Percentiles rank a stretch among this genome's conserved stretches.
Evolutionary conservation across 2,113 vertebrate species (phyloP).

Genomic region (Triplophysa dalaica): DNA sequence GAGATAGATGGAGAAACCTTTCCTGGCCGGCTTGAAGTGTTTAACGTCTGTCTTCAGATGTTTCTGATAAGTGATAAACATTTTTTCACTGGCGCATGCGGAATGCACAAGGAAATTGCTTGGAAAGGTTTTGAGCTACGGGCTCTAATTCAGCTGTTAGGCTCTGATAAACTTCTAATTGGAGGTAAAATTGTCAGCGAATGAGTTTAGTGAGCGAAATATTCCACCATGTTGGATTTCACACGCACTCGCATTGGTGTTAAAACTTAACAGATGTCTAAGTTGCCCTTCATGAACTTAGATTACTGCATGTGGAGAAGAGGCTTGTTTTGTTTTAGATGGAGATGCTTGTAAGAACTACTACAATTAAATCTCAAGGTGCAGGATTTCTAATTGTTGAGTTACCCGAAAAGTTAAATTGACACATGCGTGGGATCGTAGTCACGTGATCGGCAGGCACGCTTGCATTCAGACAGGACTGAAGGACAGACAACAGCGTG

Average conservation of each 20-base stretch:
- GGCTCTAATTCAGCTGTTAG: slow-evolving; percentile 5
- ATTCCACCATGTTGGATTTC: slow-evolving; percentile 6
- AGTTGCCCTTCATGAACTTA: slow-evolving; percentile 6
- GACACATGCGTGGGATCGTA: no score
- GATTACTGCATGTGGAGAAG: neutral
- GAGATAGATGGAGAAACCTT: neutral
- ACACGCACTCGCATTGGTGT: slow-evolving; percentile 16
- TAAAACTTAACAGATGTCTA: slow-evolving; percentile 29
- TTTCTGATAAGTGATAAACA: neutral
- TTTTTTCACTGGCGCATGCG: neutral
- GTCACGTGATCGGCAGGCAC: no score
- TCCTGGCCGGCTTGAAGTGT: neutral
- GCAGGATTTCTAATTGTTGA: neutral
- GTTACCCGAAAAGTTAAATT: neutral
- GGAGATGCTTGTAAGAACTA: slow-evolving; percentile 22
- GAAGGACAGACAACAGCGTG: neutral
- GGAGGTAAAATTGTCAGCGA: slow-evolving; percentile 6
- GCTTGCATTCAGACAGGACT: neutral
- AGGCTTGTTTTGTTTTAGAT: slow-evolving; percentile 18
- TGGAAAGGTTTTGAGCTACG: neutral
- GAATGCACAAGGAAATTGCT: neutral
- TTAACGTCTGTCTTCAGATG: slow-evolving; percentile 3
- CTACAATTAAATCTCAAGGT: slow-evolving; percentile 2
- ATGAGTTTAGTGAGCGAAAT: slow-evolving; percentile 20
- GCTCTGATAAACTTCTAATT: slow-evolving; percentile 18